These are phyloP conservation scores for Eupithecia dodoneata DNA, from an alignment of 2,888 invertebrate species.

Conservation along the genomic window DNA sequence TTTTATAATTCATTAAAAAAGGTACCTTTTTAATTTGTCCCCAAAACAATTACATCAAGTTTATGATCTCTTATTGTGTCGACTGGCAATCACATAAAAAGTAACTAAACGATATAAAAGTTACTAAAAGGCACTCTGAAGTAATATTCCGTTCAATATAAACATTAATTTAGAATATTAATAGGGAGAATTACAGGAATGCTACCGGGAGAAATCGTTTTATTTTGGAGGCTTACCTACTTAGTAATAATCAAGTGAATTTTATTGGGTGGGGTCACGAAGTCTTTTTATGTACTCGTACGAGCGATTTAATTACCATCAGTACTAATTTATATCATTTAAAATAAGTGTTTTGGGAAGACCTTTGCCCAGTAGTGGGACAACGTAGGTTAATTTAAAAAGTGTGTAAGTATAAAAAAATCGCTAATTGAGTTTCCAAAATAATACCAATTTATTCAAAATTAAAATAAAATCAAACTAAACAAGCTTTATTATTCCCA, in stretches of 20 bases:
- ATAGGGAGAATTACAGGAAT: slow-evolving; percentile 10
- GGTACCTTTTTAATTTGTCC: background rate
- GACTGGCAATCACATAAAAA: slow-evolving; percentile 7
- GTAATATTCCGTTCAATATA: slow-evolving; percentile 18
- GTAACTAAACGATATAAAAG: slow-evolving; percentile 5
- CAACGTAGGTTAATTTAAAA: background rate
- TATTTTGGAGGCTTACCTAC: slow-evolving; percentile 14
- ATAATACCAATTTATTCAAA: background rate
- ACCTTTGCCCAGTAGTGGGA: background rate
- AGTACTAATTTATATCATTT: background rate
- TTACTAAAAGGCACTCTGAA: slow-evolving; percentile 14
- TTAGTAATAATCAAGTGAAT: slow-evolving; percentile 22
- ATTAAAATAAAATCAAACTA: background rate
- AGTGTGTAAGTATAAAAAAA: too few relatives aligned
- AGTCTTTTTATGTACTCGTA: background rate
- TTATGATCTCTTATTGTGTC: background rate
- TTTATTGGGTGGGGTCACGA: slow-evolving; percentile 26
- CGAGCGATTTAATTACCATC: background rate
- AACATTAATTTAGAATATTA: slow-evolving; percentile 17
- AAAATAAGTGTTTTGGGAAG: background rate
- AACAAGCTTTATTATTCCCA: background rate
- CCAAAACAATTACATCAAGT: background rate
- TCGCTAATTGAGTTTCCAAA: too few relatives aligned
- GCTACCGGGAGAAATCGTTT: slow-evolving; percentile 23
- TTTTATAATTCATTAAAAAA: background rate